Conservation (phyloP, 1,140 invertebrate species). For the Heliconius congener region DNA sequence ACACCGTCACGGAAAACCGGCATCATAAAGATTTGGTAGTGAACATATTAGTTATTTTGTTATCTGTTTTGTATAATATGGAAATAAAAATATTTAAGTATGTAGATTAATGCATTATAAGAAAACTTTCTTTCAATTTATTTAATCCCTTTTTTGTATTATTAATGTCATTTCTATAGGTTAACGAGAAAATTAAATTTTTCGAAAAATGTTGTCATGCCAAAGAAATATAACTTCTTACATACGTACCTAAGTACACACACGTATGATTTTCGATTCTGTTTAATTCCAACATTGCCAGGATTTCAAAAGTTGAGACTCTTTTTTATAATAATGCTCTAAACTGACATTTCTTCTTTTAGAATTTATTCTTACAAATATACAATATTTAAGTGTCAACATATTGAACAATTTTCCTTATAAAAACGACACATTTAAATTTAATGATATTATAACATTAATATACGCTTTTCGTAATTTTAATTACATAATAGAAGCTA, state of each 20-base stretch:
- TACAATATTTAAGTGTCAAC: not conserved
- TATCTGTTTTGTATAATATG: not conserved
- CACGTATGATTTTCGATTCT: too few relatives aligned
- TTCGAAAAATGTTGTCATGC: too few relatives aligned
- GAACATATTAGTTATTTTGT: not conserved
- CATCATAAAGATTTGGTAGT: too few relatives aligned
- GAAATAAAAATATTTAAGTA: too few relatives aligned
- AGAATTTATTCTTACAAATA: not conserved
- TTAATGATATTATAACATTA: constrained; percentile 11
- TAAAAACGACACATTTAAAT: constrained; percentile 2
- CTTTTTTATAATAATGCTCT: not conserved
- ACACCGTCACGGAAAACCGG: too few relatives aligned
- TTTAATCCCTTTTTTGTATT: too few relatives aligned
- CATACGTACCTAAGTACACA: too few relatives aligned
- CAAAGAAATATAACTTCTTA: too few relatives aligned
- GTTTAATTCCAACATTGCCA: not conserved
- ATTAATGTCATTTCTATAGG: too few relatives aligned
- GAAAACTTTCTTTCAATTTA: too few relatives aligned
- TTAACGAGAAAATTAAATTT: too few relatives aligned
- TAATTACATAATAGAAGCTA: not conserved
- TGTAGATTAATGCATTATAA: too few relatives aligned
- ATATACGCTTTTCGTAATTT: not conserved
- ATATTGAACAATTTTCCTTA: not conserved
- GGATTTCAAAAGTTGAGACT: not conserved
- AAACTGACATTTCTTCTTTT: not conserved